These are phyloP conservation scores for Sebastes schlegelii DNA, from an alignment of 2,113 vertebrate genomes.

Conservation along the genomic window DNA sequence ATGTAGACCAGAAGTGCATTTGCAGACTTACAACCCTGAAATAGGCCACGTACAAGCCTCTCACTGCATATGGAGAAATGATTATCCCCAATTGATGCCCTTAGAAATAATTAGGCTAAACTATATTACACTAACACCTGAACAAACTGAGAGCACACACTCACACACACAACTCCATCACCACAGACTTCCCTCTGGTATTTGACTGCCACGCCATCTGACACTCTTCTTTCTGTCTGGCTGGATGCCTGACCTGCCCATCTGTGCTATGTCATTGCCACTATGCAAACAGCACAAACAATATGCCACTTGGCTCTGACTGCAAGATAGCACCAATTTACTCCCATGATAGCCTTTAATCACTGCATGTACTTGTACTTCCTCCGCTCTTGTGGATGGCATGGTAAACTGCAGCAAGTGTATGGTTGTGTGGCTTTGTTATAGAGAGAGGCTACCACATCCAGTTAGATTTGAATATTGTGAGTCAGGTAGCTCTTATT, in stretches of 20 bases:
- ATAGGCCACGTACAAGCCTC: neutral
- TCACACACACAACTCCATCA: neutral
- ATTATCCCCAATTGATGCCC: no score
- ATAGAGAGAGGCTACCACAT: neutral
- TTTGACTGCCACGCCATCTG: conserved; percentile 37
- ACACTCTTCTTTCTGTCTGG: conserved; percentile 25
- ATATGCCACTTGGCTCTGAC: conserved; percentile 6
- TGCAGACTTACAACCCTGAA: neutral
- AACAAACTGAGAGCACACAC: conserved; percentile 29
- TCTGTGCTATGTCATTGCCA: conserved; percentile 48
- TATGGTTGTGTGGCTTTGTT: neutral
- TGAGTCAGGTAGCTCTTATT: neutral
- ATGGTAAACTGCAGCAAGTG: neutral
- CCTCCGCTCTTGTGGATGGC: neutral
- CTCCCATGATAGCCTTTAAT: neutral
- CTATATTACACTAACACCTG: conserved; percentile 22
- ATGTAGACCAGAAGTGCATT: neutral
- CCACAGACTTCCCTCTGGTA: conserved; percentile 25
- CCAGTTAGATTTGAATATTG: neutral
- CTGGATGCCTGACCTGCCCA: conserved; percentile 40
- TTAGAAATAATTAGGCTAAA: neutral
- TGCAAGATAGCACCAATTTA: neutral
- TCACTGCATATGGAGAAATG: neutral
- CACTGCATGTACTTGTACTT: neutral
- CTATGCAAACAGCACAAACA: conserved; percentile 35